These are phyloP conservation scores for Myoxocephalus aenaeus DNA, from an alignment of 2,797 vertebrate species.

Conservation along the genomic window DNA sequence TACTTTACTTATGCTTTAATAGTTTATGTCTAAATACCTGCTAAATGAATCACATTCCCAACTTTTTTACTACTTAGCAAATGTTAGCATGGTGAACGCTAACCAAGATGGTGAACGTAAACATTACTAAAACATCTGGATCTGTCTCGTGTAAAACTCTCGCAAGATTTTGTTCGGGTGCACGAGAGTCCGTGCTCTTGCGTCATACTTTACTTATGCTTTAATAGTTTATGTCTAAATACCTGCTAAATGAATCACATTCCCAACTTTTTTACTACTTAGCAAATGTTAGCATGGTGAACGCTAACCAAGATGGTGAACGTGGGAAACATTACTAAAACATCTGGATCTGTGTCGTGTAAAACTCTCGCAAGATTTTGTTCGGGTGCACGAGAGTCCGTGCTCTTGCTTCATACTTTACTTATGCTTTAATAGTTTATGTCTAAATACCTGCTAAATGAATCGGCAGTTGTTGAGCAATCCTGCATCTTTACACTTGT, in stretches of 20 bases:
- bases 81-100: not conserved
- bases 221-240: not conserved
- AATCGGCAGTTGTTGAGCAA: not conserved
- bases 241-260: not conserved
- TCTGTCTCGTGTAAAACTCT: not conserved
- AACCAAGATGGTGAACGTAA: not conserved
- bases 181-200: not conserved
- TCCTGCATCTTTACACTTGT: no score
- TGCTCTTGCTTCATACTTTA: not conserved
- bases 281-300: not conserved
- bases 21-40: not conserved
- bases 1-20: no score
- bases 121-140: not conserved
- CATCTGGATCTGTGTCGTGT: not conserved
- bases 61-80: not conserved
- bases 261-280: not conserved
- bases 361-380: not conserved
- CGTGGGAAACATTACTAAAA: not conserved
- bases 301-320: not conserved
- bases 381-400: not conserved
- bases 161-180: not conserved
- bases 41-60: not conserved
- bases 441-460: not conserved
- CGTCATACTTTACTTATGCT: not conserved
- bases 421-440: not conserved